Percentiles rank a stretch among this genome's conserved stretches.
Evolutionary conservation across 2,888 invertebrate species (phyloP).

Genomic region (Orchestes rusci): DNA sequence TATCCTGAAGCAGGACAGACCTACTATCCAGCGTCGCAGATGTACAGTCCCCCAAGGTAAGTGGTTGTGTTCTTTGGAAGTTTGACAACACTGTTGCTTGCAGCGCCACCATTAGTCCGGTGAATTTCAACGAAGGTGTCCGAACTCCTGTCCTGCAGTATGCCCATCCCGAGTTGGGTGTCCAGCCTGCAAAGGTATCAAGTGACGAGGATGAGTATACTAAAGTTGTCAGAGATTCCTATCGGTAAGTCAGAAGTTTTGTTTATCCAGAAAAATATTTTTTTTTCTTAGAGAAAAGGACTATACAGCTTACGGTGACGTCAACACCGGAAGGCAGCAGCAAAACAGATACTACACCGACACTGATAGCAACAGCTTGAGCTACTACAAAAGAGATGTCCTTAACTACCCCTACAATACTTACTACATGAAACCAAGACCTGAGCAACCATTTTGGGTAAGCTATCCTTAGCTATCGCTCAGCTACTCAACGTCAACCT

Average conservation of each 20-base stretch:
- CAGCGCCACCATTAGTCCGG: constrained; percentile 45
- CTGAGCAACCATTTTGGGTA: constrained; percentile 60
- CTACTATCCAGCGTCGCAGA: constrained; percentile 57
- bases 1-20: constrained; percentile 55
- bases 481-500: no score
- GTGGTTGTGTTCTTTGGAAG: neutral
- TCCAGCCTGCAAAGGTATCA: constrained; percentile 60
- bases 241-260: constrained; percentile 18
- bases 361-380: constrained; percentile 37
- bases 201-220: constrained; percentile 15
- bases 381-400: constrained; percentile 49
- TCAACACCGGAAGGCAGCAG: constrained; percentile 36
- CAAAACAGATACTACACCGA: constrained; percentile 43
- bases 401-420: constrained; percentile 50
- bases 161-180: constrained; percentile 72
- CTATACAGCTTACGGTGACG: constrained; percentile 40
- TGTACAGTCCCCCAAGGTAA: constrained; percentile 54
- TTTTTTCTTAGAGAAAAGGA: constrained; percentile 25
- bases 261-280: no score
- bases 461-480: no score
- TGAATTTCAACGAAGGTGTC: constrained; percentile 62
- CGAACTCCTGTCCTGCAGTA: constrained; percentile 71
- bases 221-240: constrained; percentile 16
- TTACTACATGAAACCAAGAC: constrained; percentile 55
- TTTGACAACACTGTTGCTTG: neutral